Evolutionary conservation across 2,888 invertebrate species (phyloP).

Genomic region (Erebia aethiops): DNA sequence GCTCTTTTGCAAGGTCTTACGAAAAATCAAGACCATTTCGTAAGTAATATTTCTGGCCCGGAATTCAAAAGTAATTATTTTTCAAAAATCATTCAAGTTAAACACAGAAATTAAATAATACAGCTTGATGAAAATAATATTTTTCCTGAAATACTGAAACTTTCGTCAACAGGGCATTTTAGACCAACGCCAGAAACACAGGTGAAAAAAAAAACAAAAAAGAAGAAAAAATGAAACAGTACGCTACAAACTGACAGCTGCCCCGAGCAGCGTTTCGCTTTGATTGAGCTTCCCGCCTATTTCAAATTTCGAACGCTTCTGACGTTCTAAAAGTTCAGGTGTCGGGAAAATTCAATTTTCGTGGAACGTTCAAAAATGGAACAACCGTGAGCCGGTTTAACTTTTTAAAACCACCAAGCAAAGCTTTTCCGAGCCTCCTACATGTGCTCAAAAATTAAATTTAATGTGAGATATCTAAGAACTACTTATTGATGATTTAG

Average conservation of each 20-base stretch:
- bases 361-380: conserved; percentile 28
- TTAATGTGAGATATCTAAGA: no score
- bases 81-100: no score
- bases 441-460: not conserved
- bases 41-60: no score
- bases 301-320: conserved; percentile 47
- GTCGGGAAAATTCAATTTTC: conserved; percentile 32
- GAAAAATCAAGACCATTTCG: no score
- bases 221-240: conserved; percentile 27
- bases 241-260: conserved; percentile 47
- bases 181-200: conserved; percentile 21
- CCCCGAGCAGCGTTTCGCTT: conserved; percentile 46
- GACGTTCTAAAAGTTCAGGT: conserved; percentile 40
- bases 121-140: not conserved
- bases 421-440: not conserved
- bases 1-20: no score
- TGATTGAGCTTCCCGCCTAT: conserved; percentile 49
- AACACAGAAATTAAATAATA: no score
- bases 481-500: not conserved
- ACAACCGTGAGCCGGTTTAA: conserved; percentile 12
- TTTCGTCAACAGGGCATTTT: conserved; percentile 15
- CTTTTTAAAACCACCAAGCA: conserved; percentile 14
- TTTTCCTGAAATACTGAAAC: conserved; percentile 4
- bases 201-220: conserved; percentile 25
- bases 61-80: no score